Percentiles rank a stretch among this genome's conserved stretches.
Evolutionary conservation across 2,797 vertebrate species (phyloP).

Genomic region (Telmatherina bonti): DNA sequence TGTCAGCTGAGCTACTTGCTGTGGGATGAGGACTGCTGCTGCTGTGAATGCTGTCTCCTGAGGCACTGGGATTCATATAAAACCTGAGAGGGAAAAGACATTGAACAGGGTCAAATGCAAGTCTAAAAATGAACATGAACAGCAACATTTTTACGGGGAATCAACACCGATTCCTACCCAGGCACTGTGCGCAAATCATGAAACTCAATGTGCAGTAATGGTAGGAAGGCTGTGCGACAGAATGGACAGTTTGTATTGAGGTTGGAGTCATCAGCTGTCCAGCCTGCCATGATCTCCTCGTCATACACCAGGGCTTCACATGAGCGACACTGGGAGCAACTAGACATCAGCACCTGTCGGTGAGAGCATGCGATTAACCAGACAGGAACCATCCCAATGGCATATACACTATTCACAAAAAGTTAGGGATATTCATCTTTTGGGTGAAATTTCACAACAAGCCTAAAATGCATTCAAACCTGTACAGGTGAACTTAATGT

Average conservation of each 20-base stretch:
- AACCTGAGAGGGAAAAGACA: conserved; percentile 79
- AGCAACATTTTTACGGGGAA: too few relatives aligned
- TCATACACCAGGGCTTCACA: conserved; percentile 96
- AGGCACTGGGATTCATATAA: conserved; percentile 92
- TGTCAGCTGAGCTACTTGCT: conserved; percentile 79
- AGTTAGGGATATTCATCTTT: too few relatives aligned
- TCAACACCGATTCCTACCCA: conserved; percentile 81
- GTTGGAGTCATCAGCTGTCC: conserved; percentile 97
- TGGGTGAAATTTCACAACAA: too few relatives aligned
- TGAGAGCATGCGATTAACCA: background rate
- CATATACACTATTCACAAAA: too few relatives aligned
- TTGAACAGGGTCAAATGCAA: background rate
- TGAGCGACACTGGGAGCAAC: conserved; percentile 93
- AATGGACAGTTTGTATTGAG: conserved; percentile 96
- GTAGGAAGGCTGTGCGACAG: conserved; percentile 92
- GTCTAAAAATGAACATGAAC: too few relatives aligned
- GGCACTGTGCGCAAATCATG: conserved; percentile 90
- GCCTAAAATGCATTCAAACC: too few relatives aligned
- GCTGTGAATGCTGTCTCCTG: conserved; percentile 95
- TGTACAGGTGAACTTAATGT: too few relatives aligned
- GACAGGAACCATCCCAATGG: background rate
- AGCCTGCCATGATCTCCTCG: conserved; percentile 99
- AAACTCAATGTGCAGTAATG: conserved; percentile 94
- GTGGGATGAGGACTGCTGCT: conserved; percentile 82
- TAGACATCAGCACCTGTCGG: conserved; percentile 95